phyloP scores from a whole-genome alignment of 2,888 invertebrate species.

The Stenodema calcarata region DNA sequence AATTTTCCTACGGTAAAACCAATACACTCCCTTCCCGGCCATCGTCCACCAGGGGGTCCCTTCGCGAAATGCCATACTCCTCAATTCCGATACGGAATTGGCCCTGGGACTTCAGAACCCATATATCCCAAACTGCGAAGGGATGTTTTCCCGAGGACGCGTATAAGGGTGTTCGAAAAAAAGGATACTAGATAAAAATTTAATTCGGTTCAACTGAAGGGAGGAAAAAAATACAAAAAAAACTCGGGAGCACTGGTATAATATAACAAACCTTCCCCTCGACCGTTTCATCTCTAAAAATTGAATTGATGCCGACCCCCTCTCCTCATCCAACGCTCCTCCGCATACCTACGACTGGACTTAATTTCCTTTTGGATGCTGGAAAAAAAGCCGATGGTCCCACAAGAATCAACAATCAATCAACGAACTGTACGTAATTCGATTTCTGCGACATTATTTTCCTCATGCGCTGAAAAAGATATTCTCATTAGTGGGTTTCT shows the following conservation, averaged over 20 bases:
- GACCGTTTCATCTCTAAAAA: slow-evolving; percentile 46
- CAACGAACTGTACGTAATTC: slow-evolving; percentile 56
- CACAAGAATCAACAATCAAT: slow-evolving; percentile 57
- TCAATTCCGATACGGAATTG: slow-evolving; percentile 44
- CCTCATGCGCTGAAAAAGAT: too few species aligned
- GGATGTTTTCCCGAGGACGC: not conserved
- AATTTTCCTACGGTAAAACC: slow-evolving; percentile 15
- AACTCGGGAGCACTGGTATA: slow-evolving; percentile 37
- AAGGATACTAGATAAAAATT: slow-evolving; percentile 53
- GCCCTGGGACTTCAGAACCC: slow-evolving; percentile 41
- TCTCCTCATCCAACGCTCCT: not conserved
- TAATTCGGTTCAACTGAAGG: slow-evolving; percentile 51
- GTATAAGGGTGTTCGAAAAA: not conserved
- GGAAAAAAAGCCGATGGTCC: slow-evolving; percentile 48
- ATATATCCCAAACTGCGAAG: slow-evolving; percentile 46
- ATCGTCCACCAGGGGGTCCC: not conserved
- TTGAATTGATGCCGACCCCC: slow-evolving; percentile 45
- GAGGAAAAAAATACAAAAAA: slow-evolving; percentile 16
- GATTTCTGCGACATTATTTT: slow-evolving; percentile 54
- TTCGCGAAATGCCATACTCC: slow-evolving; percentile 22
- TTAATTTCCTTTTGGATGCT: slow-evolving; percentile 47
- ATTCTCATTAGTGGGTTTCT: too few species aligned
- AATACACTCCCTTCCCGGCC: not conserved
- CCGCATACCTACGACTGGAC: not conserved
- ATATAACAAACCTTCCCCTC: slow-evolving; percentile 49